Evolutionary conservation across 2,113 vertebrate genomes (phyloP).

Genomic region (Reinhardtius hippoglossoides): DNA sequence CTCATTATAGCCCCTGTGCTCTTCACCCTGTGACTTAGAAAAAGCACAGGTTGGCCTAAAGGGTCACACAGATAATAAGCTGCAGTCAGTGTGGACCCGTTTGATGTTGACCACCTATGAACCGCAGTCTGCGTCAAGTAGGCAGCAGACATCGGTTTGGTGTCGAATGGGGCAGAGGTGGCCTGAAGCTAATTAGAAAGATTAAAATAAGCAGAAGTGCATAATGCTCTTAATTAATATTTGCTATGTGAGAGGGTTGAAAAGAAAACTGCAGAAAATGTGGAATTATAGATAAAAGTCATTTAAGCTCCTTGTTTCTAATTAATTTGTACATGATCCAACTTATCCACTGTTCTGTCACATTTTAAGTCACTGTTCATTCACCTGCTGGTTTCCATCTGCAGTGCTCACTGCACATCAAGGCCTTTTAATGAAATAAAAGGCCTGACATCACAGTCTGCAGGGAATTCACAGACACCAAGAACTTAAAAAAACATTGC

Average conservation of each 20-base stretch:
- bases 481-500: not conserved
- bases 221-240: slow-evolving; percentile 39
- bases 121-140: slow-evolving; percentile 26
- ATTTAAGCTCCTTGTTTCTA: not conserved
- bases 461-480: too few relatives aligned
- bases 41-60: slow-evolving; percentile 51
- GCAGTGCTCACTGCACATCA: too few relatives aligned
- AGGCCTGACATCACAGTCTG: not conserved
- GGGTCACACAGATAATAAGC: slow-evolving; percentile 76
- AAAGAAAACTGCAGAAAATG: not conserved
- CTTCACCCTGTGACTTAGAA: slow-evolving; percentile 48
- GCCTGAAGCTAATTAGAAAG: slow-evolving; percentile 61
- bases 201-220: slow-evolving; percentile 29
- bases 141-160: slow-evolving; percentile 17
- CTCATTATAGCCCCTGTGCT: slow-evolving; percentile 76
- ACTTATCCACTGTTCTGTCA: not conserved
- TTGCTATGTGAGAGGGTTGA: slow-evolving; percentile 24
- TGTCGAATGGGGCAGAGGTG: slow-evolving; percentile 33
- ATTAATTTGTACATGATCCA: not conserved
- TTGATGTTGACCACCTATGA: slow-evolving; percentile 67
- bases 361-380: not conserved
- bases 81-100: slow-evolving; percentile 47
- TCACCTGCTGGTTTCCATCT: not conserved
- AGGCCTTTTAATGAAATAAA: not conserved
- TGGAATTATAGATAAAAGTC: too few relatives aligned